phyloP scores from a whole-genome alignment of 1,140 invertebrate species.

The Plodia interpunctella region DNA sequence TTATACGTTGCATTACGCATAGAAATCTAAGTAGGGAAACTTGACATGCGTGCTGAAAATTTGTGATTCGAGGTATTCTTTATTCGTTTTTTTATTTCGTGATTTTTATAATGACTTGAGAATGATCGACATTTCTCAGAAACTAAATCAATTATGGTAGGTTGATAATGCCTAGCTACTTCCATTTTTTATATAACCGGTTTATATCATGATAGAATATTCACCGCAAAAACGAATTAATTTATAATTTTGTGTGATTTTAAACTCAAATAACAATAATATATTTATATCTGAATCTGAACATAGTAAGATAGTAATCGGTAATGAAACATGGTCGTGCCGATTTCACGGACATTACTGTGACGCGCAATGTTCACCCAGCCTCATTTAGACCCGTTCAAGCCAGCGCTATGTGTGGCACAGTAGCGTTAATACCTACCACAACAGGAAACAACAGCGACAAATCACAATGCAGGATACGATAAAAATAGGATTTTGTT shows the following conservation, averaged over 20 bases:
- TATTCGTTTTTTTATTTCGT: no score
- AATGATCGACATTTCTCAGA: no score
- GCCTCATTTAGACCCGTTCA: neutral
- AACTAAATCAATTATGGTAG: neutral
- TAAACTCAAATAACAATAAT: no score
- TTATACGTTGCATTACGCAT: no score
- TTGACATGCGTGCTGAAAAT: no score
- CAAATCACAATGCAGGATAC: constrained; percentile 42
- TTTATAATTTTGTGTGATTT: neutral
- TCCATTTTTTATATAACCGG: constrained; percentile 7
- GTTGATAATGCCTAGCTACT: neutral
- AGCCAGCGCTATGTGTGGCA: neutral
- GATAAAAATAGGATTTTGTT: constrained; percentile 60
- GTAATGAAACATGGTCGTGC: neutral
- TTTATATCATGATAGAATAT: neutral
- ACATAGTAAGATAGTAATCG: no score
- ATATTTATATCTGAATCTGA: no score
- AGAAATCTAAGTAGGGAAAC: no score
- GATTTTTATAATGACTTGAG: no score
- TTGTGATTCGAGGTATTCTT: no score
- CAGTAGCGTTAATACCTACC: constrained; percentile 2
- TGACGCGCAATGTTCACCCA: neutral
- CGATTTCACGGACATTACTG: neutral
- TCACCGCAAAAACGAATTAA: neutral
- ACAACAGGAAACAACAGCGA: constrained; percentile 56